A percentile compares a stretch with the other conserved stretches of the same genome.
phyloP scores from a whole-genome alignment of 2,113 vertebrate species.

The Desmodus rotundus region DNA sequence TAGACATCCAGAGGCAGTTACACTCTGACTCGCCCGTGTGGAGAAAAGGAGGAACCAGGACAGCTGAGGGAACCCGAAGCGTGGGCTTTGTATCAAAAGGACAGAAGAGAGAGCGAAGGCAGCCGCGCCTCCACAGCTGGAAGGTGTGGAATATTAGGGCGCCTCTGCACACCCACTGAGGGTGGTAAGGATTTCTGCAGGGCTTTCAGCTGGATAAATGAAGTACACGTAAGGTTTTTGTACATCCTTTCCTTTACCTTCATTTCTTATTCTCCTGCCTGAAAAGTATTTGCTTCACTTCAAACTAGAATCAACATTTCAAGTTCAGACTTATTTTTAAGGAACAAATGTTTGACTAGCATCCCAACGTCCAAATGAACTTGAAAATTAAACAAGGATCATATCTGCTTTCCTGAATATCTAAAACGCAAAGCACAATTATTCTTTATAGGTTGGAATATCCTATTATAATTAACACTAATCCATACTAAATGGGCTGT shows the following conservation, averaged over 20 bases:
- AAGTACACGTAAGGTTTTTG: background rate
- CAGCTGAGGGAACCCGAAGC: no score
- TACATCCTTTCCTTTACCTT: background rate
- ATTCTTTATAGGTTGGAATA: conserved; percentile 40
- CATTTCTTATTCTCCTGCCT: background rate
- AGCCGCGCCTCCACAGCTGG: no score
- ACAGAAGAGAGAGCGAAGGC: background rate
- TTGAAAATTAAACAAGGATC: conserved; percentile 21
- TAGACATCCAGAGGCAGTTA: background rate
- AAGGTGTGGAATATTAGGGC: rapidly evolving
- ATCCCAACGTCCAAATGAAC: background rate
- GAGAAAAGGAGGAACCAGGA: background rate
- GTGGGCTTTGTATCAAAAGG: no score
- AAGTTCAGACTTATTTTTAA: background rate
- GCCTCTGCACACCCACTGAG: background rate
- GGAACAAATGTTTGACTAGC: background rate
- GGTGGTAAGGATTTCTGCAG: background rate
- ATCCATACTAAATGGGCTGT: conserved; percentile 66
- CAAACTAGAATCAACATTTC: background rate
- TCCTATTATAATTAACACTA: conserved; percentile 66
- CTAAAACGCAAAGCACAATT: conserved; percentile 54
- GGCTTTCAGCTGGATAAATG: background rate
- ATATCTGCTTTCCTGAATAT: conserved; percentile 8
- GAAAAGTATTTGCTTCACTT: background rate
- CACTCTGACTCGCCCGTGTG: background rate